Conservation (phyloP, 1,140 invertebrate genomes). For the Drosophila orosa region DNA sequence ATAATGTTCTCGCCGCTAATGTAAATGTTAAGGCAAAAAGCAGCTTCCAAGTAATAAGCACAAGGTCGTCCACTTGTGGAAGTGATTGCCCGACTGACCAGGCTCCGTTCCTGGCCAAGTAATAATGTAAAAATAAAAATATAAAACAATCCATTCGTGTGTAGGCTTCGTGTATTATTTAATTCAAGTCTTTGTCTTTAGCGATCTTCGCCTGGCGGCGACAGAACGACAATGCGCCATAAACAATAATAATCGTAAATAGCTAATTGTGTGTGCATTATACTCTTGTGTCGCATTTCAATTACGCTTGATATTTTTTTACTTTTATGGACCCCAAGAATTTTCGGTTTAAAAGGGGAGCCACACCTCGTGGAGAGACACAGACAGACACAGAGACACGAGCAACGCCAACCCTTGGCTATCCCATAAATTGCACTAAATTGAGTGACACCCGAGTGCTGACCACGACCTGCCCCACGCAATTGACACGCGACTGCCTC, state of each 20-base stretch:
- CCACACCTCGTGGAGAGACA: constrained; percentile 22
- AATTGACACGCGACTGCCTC: constrained; percentile 55
- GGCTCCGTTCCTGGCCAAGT: constrained; percentile 47
- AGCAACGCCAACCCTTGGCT: constrained; percentile 18
- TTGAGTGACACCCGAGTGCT: constrained; percentile 52
- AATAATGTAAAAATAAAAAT: constrained; percentile 9
- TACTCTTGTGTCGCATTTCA: constrained; percentile 44
- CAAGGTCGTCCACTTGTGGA: constrained; percentile 69
- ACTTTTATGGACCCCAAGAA: constrained; percentile 33
- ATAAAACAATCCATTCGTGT: constrained; percentile 20
- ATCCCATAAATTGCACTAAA: constrained; percentile 49
- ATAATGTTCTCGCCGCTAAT: constrained; percentile 65
- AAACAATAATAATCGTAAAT: constrained; percentile 56
- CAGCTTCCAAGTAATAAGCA: constrained; percentile 50
- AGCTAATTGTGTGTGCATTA: constrained; percentile 51
- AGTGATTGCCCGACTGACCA: constrained; percentile 56
- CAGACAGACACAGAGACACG: not conserved
- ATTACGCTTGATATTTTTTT: constrained; percentile 13
- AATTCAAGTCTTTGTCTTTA: constrained; percentile 33
- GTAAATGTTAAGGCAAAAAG: constrained; percentile 30
- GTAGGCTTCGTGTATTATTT: constrained; percentile 27
- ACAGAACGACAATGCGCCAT: constrained; percentile 29
- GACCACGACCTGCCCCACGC: constrained; percentile 58
- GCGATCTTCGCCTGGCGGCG: constrained; percentile 24
- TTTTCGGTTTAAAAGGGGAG: constrained; percentile 11